Evolutionary conservation across 1,140 invertebrate species (phyloP), one percentile per base, ranked within the genome.

Genomic region (Brachionus asplanchnoidis): DNA sequence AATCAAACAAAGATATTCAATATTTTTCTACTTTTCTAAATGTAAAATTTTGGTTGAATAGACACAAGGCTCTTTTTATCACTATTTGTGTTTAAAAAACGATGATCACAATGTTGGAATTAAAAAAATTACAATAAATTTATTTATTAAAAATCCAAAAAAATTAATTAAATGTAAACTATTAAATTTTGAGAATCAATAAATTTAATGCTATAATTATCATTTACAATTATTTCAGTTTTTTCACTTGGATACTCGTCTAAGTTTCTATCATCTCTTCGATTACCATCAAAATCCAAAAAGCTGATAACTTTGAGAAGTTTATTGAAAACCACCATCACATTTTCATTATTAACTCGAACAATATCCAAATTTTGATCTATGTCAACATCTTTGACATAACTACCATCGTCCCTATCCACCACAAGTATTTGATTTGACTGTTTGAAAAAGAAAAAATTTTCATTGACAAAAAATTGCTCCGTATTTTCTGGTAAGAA

Each of bases 131-230:
- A n/a, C n/a, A n/a, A n/a, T 32, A 28, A 68, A 68, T 14, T n/a
- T 32, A 11, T 70, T 32, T 36, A 32, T 70, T 23, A 26, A 23
- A 23, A 66, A 11, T 66, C 8, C 28, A 32, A 36, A 66, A 66
- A 17, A 17, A 66, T 6, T 6, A 66, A 28, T 68, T 40, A 73
- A 46, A 73, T 20, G 32, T 73, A 73, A 73, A 73, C 36, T 42
- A 17, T n/a, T 20, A 73, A 42, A 73, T 73, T 44, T 73, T 73
- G 68, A 17, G 36, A 73, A 42, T 73, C 68, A 73, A 73, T 73
- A 20, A 73, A 73, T 20, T 73, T 14, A 44, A 40, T 42, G 12
- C 36, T 73, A 40, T 40, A 73, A 42, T 73, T 42, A 73, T 73
- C 36, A 40, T 40, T 73, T 20, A 40, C 40, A 36, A 40, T 17